Conservation (phyloP, 2,797 vertebrate genomes). For the Syngnathus rostellatus region DNA sequence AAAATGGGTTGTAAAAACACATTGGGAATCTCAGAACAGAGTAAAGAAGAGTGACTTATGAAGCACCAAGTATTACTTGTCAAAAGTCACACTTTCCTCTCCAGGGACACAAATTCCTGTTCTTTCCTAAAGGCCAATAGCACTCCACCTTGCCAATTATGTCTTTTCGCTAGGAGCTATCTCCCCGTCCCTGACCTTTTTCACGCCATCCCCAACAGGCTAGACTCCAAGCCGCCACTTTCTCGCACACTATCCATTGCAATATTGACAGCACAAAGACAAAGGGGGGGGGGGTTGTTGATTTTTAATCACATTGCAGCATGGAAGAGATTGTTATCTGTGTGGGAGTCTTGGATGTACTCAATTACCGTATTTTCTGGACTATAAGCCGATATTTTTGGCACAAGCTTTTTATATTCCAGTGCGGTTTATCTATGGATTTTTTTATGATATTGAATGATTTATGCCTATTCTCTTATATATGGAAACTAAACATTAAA, state of each 20-base stretch:
- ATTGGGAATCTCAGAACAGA: not conserved
- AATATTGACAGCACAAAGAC: not conserved
- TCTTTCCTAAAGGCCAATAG: conserved; percentile 3
- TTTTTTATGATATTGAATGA: no score
- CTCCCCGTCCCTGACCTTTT: conserved; percentile 61
- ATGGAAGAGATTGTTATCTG: not conserved
- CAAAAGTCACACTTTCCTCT: conserved; percentile 14
- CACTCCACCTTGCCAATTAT: conserved; percentile 50
- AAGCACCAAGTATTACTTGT: not conserved
- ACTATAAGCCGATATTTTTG: no score
- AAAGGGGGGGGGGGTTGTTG: not conserved
- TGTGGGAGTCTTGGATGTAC: no score
- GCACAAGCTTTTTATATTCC: no score
- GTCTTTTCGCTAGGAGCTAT: conserved; percentile 49
- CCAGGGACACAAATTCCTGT: not conserved
- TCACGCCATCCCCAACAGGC: conserved; percentile 42
- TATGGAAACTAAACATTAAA: no score
- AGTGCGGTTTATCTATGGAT: no score
- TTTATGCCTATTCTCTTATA: no score
- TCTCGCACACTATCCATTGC: conserved; percentile 26
- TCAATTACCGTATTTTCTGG: no score
- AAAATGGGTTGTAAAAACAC: not conserved
- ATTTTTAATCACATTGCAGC: not conserved
- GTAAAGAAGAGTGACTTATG: conserved; percentile 1
- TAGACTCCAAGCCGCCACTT: conserved; percentile 29